Evolutionary conservation across 2,797 vertebrate species (phyloP).

Genomic region (Lacerta bilineata): DNA sequence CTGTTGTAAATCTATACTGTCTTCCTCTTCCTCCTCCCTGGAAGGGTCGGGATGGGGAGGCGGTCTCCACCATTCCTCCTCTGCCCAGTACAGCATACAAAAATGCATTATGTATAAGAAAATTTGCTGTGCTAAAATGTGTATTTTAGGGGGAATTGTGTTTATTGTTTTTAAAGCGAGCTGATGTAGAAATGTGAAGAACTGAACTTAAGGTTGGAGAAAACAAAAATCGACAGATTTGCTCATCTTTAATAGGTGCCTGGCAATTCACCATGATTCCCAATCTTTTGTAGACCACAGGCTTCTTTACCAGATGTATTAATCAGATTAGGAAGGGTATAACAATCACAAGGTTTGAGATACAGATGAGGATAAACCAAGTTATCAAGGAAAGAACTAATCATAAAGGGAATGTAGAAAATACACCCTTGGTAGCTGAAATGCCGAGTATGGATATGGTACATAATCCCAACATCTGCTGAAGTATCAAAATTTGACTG

Average conservation of each 20-base stretch:
- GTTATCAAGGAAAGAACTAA: background rate
- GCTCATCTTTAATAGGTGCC: background rate
- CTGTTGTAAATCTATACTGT: too few relatives aligned
- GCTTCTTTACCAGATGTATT: background rate
- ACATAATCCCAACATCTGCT: background rate
- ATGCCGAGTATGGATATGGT: background rate
- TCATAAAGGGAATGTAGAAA: background rate
- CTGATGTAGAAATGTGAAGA: too few relatives aligned
- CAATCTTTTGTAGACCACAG: background rate
- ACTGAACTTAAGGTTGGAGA: too few relatives aligned
- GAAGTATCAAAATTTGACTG: background rate
- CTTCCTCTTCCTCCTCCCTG: too few relatives aligned
- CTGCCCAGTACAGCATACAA: too few relatives aligned
- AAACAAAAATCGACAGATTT: too few relatives aligned
- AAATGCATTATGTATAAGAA: too few relatives aligned
- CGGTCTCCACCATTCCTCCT: too few relatives aligned
- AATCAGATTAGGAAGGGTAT: background rate
- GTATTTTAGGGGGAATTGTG: too few relatives aligned
- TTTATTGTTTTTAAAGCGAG: too few relatives aligned
- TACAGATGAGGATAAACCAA: background rate
- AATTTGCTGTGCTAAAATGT: too few relatives aligned
- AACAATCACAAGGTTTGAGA: background rate
- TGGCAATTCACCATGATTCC: background rate
- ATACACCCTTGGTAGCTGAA: background rate
- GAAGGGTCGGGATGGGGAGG: too few relatives aligned